These are phyloP conservation scores for Eupithecia centaureata DNA, from an alignment of 2,888 invertebrate species.

Conservation along the genomic window DNA sequence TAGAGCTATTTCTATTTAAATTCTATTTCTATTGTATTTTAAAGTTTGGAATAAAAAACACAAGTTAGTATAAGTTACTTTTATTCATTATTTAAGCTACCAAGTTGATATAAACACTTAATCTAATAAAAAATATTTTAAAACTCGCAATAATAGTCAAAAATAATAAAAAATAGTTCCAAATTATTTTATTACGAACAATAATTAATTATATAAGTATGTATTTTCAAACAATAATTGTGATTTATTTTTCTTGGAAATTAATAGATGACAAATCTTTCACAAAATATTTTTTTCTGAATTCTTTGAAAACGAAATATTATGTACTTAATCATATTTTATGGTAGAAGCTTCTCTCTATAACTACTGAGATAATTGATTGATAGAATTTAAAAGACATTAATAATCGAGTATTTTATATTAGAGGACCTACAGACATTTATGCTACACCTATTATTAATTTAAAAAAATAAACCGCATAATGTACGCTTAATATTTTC, in stretches of 20 bases:
- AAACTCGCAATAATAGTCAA: background rate
- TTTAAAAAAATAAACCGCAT: slow-evolving; percentile 52
- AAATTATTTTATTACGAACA: background rate
- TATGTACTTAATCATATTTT: background rate
- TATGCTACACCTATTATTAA: slow-evolving; percentile 38
- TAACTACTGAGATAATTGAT: background rate
- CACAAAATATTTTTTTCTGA: background rate
- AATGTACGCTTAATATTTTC: slow-evolving; percentile 61
- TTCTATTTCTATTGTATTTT: too few relatives aligned
- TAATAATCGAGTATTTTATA: slow-evolving; percentile 7
- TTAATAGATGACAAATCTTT: background rate
- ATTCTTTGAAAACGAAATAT: background rate
- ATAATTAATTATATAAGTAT: too few relatives aligned
- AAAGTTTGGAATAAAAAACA: background rate
- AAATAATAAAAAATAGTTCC: background rate
- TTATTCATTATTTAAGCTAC: background rate
- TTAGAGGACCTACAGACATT: background rate
- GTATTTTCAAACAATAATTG: background rate
- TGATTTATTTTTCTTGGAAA: background rate
- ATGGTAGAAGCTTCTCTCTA: background rate
- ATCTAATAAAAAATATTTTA: background rate
- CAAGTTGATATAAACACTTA: background rate
- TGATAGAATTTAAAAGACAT: background rate
- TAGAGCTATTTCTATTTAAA: too few relatives aligned
- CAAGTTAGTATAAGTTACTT: background rate